Base-by-base conservation (phyloP, 2,888 invertebrate genomes). In the Spilosoma lubricipeda region DNA sequence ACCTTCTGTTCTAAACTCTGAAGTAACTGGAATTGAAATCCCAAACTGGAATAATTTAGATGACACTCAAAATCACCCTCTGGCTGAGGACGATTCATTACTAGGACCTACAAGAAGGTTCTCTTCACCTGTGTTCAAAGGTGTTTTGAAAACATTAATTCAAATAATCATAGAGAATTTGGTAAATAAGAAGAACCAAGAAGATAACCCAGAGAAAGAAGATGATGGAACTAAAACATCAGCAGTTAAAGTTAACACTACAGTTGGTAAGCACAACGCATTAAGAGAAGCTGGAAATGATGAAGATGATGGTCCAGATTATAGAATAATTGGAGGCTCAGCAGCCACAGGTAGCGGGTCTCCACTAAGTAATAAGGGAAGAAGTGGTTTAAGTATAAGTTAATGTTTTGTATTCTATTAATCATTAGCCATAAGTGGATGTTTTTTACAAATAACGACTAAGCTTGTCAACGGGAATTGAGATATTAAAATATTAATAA, bases 281-380 rank as follows among this genome's bases (percentile, higher is more conserved):
- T 18, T 30, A 23, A 42, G 30, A 70, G 20, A n/a, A 20, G 30
- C 13, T 8, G 70, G 45, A 71, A 72, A 68, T 27, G 81, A 81
- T 4, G 82, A 80, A 36, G 84, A 74, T 18, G 87, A 82, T 3
- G 68, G 45, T 20, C 90, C 87, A n/a, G 88, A 82, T 52, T 89
- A 87, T 75, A 90, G 92, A 77, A 94, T 95, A 15, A 88, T 95
- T 48, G 95, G 95, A 5, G 95, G 95, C 2, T 86, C 84, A 36
- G 86, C 93, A 13, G 95, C 94, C 0, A 93, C 91, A 0, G 88
- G 91, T 9, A 95, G 94, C 78, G 95, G 95, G 0, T 86, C 90
- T 3, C 93, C 94, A 23, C 70, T 95, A 2, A 91, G 81, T 72
- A 89, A 83, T 65, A 93, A 86, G 78, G 94, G 94, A 2, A 90